A percentile compares a stretch with the other conserved stretches of the same genome.
Conservation (phyloP, 2,888 invertebrate genomes). For the Synergus itoensis region DNA sequence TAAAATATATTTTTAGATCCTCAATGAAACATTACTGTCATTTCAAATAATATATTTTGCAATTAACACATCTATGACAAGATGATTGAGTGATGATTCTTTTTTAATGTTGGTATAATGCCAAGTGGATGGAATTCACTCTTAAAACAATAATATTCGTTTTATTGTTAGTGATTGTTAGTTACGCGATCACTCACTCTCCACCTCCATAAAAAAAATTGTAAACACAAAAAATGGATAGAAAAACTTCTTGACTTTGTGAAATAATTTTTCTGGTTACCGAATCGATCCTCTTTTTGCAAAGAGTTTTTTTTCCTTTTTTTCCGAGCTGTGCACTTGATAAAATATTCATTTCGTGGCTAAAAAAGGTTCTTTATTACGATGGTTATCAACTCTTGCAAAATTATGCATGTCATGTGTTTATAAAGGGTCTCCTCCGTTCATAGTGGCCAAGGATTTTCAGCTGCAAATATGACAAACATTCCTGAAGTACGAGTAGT, state of each 20-base stretch:
- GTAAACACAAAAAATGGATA: too few species aligned
- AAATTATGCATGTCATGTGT: conserved; percentile 12
- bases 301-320: not conserved
- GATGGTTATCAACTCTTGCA: conserved; percentile 13
- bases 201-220: too few species aligned
- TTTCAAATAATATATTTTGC: conserved; percentile 1
- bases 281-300: conserved; percentile 6
- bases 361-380: not conserved
- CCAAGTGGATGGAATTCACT: not conserved
- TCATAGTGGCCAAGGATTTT: conserved; percentile 15
- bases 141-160: too few species aligned
- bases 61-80: not conserved
- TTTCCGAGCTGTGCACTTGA: not conserved
- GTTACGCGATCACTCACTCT: too few species aligned
- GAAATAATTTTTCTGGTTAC: too few species aligned
- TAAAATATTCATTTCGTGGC: not conserved
- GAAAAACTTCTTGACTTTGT: too few species aligned
- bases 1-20: too few species aligned
- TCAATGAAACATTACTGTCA: not conserved
- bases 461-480: conserved; percentile 27
- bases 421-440: not conserved
- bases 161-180: too few species aligned
- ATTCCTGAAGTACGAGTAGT: conserved; percentile 11
- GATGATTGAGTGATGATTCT: not conserved
- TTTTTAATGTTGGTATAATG: conserved; percentile 3